Base-by-base conservation (phyloP, 2,888 invertebrate genomes). In the Eutolmus rufibarbis region DNA sequence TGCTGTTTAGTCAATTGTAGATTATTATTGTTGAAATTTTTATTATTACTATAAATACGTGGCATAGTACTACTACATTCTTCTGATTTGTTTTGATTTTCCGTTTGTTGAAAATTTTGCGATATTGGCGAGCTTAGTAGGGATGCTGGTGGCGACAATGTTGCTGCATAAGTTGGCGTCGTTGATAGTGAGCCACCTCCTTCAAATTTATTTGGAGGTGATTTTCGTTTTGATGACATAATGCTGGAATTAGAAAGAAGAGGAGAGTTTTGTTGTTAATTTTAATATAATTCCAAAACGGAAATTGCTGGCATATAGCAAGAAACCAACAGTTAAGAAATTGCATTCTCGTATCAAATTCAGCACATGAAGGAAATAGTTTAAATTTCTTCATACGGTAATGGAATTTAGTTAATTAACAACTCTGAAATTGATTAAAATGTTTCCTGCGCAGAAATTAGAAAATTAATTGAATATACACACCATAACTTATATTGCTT, bases 191-290 rank as follows among this genome's bases (percentile, higher is more conserved):
- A 92, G 91, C 90, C 94, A 93, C 94, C 90, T 94, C 96, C 96
- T 95, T 97, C 97, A 93, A 97, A 95, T 95, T 98, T 98, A 91
- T 97, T 97, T 93, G 98, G 98, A 93, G 97, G 97, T 93, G 97
- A 98, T 94, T 98, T 98, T 94, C 98, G 96, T 96, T 98, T 98
- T 94, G 97, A 97, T 95, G 97, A 98, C 98, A 98, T 98, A 94
- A 96, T 97, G 95, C 96, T 96, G 95, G 89, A 94, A 95, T 76
- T 8, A 76, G 28, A 76, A 12, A 34, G n/a, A 76, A 76, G 5
- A 37, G 7, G 34, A 19, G 31, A 37, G 4, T 19, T n/a, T n/a
- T 76, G 16, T 76, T 37, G 19, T 37, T 28, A n/a, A 19, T 74
- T 76, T 19, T 76, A 31, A 28, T 28, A 23, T 23, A 19, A 66